Percentiles rank a stretch among this genome's conserved stretches.
phyloP scores from a whole-genome alignment of 2,888 invertebrate species.

The Rhynchonema sp. region DNA sequence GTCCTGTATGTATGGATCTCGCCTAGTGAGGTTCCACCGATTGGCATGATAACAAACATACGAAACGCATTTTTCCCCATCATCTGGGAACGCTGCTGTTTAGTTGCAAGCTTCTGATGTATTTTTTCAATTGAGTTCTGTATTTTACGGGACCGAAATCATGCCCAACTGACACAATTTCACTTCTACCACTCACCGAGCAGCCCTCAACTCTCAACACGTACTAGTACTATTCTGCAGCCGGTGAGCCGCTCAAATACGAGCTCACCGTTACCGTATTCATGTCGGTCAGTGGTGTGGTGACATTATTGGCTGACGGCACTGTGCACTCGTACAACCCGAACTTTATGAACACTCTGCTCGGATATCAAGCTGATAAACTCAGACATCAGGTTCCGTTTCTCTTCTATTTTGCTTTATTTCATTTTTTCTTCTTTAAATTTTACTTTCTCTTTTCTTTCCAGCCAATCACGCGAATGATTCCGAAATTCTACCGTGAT shows the following conservation, averaged over 20 bases:
- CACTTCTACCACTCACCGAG: too few relatives aligned
- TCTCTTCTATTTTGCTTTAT: not conserved
- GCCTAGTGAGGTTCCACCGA: not conserved
- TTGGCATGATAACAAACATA: too few relatives aligned
- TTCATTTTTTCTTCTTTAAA: not conserved
- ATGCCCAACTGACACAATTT: too few relatives aligned
- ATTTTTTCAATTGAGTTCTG: too few relatives aligned
- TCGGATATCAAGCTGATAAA: constrained; percentile 38
- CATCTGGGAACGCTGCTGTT: too few relatives aligned
- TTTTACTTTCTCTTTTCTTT: constrained; percentile 3
- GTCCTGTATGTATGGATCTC: too few relatives aligned
- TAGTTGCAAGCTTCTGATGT: too few relatives aligned
- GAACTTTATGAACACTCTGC: constrained; percentile 45
- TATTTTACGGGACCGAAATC: too few relatives aligned
- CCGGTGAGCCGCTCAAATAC: not conserved
- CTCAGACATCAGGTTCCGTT: not conserved
- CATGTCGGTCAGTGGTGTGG: constrained; percentile 45
- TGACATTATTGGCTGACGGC: constrained; percentile 45
- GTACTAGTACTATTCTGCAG: too few relatives aligned
- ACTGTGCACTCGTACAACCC: constrained; percentile 46
- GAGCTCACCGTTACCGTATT: constrained; percentile 28
- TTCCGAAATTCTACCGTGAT: constrained; percentile 45
- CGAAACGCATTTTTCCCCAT: too few relatives aligned
- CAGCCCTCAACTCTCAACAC: too few relatives aligned
- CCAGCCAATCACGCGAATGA: constrained; percentile 31